Evolutionary conservation across 1,140 invertebrate species (phyloP).

Genomic region (Thaumetopoea pityocampa): DNA sequence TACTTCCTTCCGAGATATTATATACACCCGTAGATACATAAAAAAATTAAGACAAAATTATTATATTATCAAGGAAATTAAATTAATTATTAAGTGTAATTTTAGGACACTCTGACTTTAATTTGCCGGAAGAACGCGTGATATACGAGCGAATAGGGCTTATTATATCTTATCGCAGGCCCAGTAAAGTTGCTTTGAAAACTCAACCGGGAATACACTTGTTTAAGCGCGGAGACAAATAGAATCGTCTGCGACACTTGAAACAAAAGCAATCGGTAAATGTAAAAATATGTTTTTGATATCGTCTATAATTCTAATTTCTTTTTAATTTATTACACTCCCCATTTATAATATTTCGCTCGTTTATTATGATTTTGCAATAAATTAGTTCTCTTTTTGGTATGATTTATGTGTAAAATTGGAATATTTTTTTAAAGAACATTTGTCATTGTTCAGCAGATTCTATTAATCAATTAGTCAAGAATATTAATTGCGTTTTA

Average conservation of each 20-base stretch:
- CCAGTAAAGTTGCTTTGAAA: conserved; percentile 53
- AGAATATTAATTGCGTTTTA: no score
- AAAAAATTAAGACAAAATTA: no score
- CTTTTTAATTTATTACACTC: conserved; percentile 14
- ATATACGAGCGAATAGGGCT: conserved; percentile 50
- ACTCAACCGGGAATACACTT: conserved; percentile 51
- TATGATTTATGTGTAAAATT: no score
- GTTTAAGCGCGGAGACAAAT: conserved; percentile 47
- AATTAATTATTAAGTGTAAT: conserved; percentile 8
- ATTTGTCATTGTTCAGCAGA: no score
- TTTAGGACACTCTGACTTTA: conserved; percentile 10
- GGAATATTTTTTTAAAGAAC: no score
- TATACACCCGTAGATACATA: no score
- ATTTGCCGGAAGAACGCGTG: conserved; percentile 33
- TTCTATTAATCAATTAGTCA: no score
- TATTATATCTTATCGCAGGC: conserved; percentile 54
- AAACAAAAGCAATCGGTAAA: conserved; percentile 38
- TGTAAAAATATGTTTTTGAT: conserved; percentile 29
- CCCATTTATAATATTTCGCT: no score
- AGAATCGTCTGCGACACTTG: conserved; percentile 37
- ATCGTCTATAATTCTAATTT: conserved; percentile 13
- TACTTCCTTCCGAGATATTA: no score
- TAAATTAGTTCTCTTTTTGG: no score
- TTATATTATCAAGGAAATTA: no score
- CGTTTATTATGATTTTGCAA: no score